phyloP scores from a whole-genome alignment of 2,797 vertebrate genomes.

The Euphonia xanthogaster region DNA sequence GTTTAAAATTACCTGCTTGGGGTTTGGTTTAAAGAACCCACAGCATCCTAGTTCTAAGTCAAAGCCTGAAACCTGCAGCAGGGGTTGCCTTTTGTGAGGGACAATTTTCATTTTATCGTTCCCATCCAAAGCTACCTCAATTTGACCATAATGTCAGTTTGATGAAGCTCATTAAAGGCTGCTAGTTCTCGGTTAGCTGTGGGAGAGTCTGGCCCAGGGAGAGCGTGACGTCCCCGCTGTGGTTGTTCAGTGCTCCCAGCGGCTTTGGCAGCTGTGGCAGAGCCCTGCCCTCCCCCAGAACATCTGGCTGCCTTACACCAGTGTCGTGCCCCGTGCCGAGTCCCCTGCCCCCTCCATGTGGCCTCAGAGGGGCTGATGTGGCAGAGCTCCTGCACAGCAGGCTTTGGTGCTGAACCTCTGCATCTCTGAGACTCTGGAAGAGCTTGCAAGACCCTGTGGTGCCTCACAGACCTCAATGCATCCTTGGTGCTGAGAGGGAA shows the following conservation, averaged over 20 bases:
- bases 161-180: background rate
- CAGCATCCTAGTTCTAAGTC: background rate
- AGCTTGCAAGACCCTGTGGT: rapidly evolving
- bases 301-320: background rate
- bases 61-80: background rate
- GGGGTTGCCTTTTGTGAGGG: background rate
- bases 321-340: rapidly evolving
- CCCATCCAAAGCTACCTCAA: background rate
- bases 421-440: background rate
- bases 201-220: background rate
- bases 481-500: rapidly evolving
- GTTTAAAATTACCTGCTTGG: background rate
- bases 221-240: rapidly evolving
- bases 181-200: background rate
- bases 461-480: rapidly evolving
- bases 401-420: background rate
- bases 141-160: background rate
- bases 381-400: background rate
- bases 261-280: background rate
- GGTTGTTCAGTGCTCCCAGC: background rate
- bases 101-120: background rate
- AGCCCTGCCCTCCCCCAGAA: background rate
- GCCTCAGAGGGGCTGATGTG: background rate
- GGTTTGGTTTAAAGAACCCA: background rate
- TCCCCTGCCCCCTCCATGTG: background rate